A percentile compares a stretch with the other conserved stretches of the same genome.
phyloP scores from a whole-genome alignment of 2,888 invertebrate species.

The Ectemnius lituratus region DNA sequence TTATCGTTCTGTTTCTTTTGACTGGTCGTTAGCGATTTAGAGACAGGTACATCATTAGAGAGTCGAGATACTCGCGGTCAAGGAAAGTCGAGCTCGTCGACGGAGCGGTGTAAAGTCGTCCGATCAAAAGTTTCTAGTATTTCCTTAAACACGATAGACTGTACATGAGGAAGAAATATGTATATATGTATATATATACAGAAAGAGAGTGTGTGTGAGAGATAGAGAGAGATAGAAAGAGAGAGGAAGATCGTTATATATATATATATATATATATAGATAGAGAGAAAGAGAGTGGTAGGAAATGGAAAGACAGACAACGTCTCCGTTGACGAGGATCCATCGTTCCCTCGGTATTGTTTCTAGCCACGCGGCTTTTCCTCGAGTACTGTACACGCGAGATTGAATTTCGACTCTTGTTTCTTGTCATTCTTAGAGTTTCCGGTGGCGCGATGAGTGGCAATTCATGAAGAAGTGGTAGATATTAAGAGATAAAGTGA shows the following conservation, averaged over 20 bases:
- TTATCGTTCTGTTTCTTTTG: conserved; percentile 38
- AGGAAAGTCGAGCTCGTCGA: conserved; percentile 51
- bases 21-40: conserved; percentile 70
- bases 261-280: conserved; percentile 29
- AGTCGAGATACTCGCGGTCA: conserved; percentile 49
- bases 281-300: conserved; percentile 20
- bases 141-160: conserved; percentile 28
- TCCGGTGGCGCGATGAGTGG: conserved; percentile 26
- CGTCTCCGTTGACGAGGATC: conserved; percentile 39
- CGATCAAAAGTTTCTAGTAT: conserved; percentile 25
- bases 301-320: conserved; percentile 14
- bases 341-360: conserved; percentile 1
- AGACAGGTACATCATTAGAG: conserved; percentile 60
- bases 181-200: conserved; percentile 29
- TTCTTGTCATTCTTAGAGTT: conserved; percentile 16
- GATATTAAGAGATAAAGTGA: conserved; percentile 59
- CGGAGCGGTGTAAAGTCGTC: conserved; percentile 39
- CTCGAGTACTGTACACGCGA: not conserved
- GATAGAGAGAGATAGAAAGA: conserved; percentile 4
- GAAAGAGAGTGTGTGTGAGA: conserved; percentile 6
- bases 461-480: conserved; percentile 51
- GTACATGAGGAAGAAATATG: conserved; percentile 14
- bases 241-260: conserved; percentile 21
- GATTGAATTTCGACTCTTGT: conserved; percentile 1
- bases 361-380: not conserved